These are phyloP conservation scores for Ursus arctos DNA, from an alignment of 2,113 vertebrate species.

Conservation along the genomic window DNA sequence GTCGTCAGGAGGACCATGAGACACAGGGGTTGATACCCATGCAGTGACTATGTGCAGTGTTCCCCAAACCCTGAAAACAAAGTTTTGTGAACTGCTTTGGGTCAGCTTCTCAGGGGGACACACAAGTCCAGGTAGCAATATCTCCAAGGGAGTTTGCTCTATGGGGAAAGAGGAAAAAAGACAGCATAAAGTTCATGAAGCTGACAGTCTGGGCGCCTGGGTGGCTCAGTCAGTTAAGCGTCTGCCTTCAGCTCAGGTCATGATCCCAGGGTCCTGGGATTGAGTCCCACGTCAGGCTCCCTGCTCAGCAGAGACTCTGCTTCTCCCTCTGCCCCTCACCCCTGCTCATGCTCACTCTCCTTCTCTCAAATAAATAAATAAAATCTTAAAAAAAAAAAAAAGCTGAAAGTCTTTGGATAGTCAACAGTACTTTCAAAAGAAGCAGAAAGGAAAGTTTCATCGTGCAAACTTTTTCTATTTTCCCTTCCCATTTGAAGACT, in stretches of 20 bases:
- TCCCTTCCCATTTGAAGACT: neutral
- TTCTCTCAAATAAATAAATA: neutral
- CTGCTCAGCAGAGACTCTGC: neutral
- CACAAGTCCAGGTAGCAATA: constrained; percentile 63
- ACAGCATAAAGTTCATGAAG: constrained; percentile 17
- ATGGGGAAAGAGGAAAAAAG: constrained; percentile 45
- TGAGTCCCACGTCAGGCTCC: neutral
- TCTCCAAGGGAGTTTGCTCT: constrained; percentile 62
- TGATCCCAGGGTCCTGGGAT: neutral
- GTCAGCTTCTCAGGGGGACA: constrained; percentile 49
- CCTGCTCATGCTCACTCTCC: neutral
- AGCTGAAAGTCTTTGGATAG: neutral
- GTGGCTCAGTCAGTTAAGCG: neutral
- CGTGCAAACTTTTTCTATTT: neutral
- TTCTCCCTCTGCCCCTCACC: neutral
- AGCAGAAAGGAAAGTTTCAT: neutral
- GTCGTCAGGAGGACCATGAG: constrained; percentile 78
- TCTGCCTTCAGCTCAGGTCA: neutral
- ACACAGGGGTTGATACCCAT: constrained; percentile 70
- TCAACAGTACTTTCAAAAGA: constrained; percentile 11
- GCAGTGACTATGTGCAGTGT: constrained; percentile 64
- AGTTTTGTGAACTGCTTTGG: constrained; percentile 75
- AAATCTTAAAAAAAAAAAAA: neutral
- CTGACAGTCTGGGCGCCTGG: neutral
- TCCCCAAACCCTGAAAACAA: constrained; percentile 75